These are phyloP conservation scores for Eugnorisma glareosa DNA, from an alignment of 2,888 invertebrate genomes.

Conservation along the genomic window DNA sequence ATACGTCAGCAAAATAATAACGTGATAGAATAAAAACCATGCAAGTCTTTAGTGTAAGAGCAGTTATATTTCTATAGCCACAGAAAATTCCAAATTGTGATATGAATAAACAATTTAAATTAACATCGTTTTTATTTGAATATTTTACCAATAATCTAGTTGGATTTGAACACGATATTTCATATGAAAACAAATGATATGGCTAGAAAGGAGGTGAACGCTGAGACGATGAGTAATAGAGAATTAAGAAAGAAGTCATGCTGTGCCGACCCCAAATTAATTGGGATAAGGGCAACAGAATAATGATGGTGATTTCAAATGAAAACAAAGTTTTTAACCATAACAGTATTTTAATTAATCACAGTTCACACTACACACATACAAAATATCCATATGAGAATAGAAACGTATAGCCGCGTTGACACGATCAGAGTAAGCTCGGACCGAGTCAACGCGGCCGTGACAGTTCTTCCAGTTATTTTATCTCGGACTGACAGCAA, in stretches of 20 bases:
- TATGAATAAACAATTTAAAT: slow-evolving; percentile 75
- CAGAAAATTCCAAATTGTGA: slow-evolving; percentile 77
- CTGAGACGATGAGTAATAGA: neutral
- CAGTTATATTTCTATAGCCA: slow-evolving; percentile 73
- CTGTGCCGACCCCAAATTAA: neutral
- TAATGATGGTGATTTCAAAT: neutral
- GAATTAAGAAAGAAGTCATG: neutral
- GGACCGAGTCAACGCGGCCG: no score
- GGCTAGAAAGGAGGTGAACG: neutral
- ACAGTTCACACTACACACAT: slow-evolving; percentile 16
- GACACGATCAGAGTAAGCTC: no score
- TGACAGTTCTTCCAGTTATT: neutral
- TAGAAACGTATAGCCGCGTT: no score
- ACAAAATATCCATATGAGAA: neutral
- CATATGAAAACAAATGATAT: neutral
- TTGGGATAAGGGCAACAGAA: neutral
- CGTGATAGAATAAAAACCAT: slow-evolving; percentile 19
- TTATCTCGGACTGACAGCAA: neutral
- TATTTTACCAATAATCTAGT: neutral
- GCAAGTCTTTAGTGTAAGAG: slow-evolving; percentile 52
- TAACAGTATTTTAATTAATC: slow-evolving; percentile 30
- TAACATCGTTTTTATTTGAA: slow-evolving; percentile 1
- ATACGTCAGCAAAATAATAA: slow-evolving; percentile 10
- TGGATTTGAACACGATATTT: neutral
- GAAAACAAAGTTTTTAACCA: neutral